phyloP scores from a whole-genome alignment of 2,888 invertebrate species.

The Callyntrura sp. region DNA sequence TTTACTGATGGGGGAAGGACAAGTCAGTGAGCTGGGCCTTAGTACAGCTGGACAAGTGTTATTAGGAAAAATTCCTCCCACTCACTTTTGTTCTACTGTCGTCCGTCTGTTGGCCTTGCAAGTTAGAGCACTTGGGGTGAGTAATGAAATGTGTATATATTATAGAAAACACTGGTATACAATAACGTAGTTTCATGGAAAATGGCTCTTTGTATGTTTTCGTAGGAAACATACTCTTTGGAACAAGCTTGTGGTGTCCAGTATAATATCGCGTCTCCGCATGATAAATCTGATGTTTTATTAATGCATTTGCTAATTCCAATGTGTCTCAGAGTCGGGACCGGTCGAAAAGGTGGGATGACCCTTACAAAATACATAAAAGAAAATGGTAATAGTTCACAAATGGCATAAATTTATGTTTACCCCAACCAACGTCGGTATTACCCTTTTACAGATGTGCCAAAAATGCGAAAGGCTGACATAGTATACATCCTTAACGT shows the following conservation, averaged over 20 bases:
- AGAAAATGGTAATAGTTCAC: neutral
- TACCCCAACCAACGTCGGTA: neutral
- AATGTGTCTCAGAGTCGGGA: constrained; percentile 96
- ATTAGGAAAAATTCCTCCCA: constrained; percentile 96
- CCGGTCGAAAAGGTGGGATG: constrained; percentile 93
- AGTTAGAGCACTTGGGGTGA: constrained; percentile 96
- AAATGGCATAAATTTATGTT: constrained; percentile 21
- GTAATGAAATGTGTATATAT: constrained; percentile 83
- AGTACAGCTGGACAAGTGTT: constrained; percentile 93
- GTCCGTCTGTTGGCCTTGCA: constrained; percentile 97
- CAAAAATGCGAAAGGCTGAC: constrained; percentile 95
- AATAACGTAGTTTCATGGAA: neutral
- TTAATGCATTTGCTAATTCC: constrained; percentile 98
- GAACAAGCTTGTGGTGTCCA: constrained; percentile 98
- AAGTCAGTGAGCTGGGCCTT: constrained; percentile 87
- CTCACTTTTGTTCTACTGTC: constrained; percentile 98
- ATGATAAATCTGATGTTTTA: constrained; percentile 97
- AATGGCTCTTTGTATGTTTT: constrained; percentile 62
- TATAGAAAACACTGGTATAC: neutral
- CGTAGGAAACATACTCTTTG: constrained; percentile 93
- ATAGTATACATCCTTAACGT: constrained; percentile 96
- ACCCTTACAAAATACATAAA: too few species aligned
- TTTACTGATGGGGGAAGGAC: constrained; percentile 92
- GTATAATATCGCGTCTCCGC: constrained; percentile 92
- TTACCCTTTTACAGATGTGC: constrained; percentile 89